Evolutionary conservation across 2,888 invertebrate species (phyloP).

Genomic region (Strigamia maritima): DNA sequence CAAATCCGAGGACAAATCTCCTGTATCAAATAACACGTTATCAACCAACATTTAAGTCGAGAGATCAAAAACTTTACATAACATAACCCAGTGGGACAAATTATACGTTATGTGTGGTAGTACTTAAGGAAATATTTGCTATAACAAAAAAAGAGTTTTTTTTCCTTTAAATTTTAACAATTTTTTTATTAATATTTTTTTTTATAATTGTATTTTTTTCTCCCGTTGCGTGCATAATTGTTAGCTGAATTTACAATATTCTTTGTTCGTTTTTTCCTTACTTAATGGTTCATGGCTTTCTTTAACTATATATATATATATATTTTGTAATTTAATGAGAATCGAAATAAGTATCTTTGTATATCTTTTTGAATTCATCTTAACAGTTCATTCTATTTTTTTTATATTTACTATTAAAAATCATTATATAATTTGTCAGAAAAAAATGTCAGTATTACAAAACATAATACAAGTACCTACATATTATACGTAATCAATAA

Average conservation of each 20-base stretch:
- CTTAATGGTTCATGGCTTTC: background rate
- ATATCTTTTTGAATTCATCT: background rate
- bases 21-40: background rate
- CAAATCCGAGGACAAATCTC: background rate
- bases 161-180: background rate
- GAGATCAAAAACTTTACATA: background rate
- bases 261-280: no score
- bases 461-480: conserved; percentile 1
- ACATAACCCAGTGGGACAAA: background rate
- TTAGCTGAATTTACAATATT: no score
- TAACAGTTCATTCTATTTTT: background rate
- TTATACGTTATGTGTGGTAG: background rate
- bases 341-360: background rate
- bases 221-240: no score
- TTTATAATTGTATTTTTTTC: background rate
- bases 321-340: background rate
- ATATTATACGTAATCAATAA: background rate
- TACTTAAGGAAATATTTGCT: background rate
- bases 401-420: conserved; percentile 1
- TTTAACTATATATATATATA: background rate
- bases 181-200: background rate
- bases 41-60: background rate
- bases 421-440: background rate
- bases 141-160: no score
- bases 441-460: background rate